These are phyloP conservation scores for Agriopis marginaria DNA, from an alignment of 2,888 invertebrate species.

Conservation along the genomic window DNA sequence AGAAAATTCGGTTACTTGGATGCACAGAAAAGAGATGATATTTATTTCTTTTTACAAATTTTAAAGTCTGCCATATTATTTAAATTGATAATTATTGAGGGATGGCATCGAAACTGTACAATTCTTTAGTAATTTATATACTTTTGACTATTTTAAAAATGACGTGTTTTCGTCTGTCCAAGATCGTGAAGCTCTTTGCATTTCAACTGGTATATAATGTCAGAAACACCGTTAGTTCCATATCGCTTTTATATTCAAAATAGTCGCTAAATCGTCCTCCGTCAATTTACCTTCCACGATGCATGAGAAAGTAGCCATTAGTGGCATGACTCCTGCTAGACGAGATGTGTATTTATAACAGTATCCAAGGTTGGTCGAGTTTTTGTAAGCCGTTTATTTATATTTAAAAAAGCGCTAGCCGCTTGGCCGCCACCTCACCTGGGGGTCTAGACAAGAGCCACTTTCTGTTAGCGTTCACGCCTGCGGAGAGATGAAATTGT, in stretches of 20 bases:
- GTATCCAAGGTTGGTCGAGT: neutral
- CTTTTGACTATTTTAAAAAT: neutral
- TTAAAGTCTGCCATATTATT: too few relatives aligned
- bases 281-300: conserved; percentile 40
- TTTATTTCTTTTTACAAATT: too few relatives aligned
- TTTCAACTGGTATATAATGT: conserved; percentile 10
- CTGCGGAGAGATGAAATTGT: too few relatives aligned
- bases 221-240: conserved; percentile 10
- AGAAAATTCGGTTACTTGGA: too few relatives aligned
- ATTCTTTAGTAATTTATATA: too few relatives aligned
- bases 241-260: conserved; percentile 36
- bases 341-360: conserved; percentile 13
- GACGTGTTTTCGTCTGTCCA: neutral
- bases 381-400: neutral
- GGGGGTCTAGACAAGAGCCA: too few relatives aligned
- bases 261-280: conserved; percentile 29
- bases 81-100: too few relatives aligned
- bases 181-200: conserved; percentile 11
- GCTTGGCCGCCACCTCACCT: too few relatives aligned
- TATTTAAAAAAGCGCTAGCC: too few relatives aligned
- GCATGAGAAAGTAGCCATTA: conserved; percentile 41
- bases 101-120: too few relatives aligned
- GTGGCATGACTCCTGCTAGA: conserved; percentile 39
- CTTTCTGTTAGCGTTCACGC: too few relatives aligned
- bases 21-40: too few relatives aligned